Evolutionary conservation across 2,888 invertebrate species (phyloP).

Genomic region (Tetrapedia diversipes): DNA sequence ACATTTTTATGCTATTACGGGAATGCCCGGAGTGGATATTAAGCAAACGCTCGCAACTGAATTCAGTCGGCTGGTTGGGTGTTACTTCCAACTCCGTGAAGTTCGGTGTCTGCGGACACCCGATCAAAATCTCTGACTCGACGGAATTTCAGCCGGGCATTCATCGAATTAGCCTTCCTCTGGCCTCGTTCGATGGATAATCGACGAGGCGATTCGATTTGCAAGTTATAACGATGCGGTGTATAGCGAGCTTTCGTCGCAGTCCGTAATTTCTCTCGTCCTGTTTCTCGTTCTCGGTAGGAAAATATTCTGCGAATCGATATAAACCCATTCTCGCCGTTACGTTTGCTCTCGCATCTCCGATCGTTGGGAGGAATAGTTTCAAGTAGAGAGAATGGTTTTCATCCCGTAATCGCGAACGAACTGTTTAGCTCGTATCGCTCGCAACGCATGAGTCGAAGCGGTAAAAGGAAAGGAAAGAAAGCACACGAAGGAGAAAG

Average conservation of each 20-base stretch:
- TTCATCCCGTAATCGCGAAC: background rate
- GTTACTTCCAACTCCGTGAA: background rate
- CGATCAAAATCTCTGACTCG: constrained; percentile 23
- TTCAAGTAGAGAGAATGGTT: too few species aligned
- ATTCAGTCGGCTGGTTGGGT: background rate
- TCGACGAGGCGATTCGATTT: background rate
- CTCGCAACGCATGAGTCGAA: constrained; percentile 3
- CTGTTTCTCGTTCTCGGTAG: too few species aligned
- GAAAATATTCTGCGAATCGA: too few species aligned
- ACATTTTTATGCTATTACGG: constrained; percentile 80
- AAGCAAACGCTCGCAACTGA: constrained; percentile 74
- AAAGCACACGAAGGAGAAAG: constrained; percentile 6
- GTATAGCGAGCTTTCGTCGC: too few species aligned
- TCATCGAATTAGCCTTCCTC: constrained; percentile 1
- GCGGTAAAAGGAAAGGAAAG: background rate
- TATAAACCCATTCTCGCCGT: too few species aligned
- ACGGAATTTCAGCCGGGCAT: background rate
- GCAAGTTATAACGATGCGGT: background rate
- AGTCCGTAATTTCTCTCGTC: too few species aligned
- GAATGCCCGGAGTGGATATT: constrained; percentile 78
- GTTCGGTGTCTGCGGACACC: background rate
- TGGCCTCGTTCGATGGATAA: background rate
- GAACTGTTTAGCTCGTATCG: constrained; percentile 11
- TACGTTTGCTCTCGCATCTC: too few species aligned
- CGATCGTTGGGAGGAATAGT: too few species aligned